A percentile compares a stretch with the other conserved stretches of the same genome.
These are phyloP conservation scores for Meriones psammophilus DNA, from an alignment of 2,797 vertebrate species.

Conservation along the genomic window DNA sequence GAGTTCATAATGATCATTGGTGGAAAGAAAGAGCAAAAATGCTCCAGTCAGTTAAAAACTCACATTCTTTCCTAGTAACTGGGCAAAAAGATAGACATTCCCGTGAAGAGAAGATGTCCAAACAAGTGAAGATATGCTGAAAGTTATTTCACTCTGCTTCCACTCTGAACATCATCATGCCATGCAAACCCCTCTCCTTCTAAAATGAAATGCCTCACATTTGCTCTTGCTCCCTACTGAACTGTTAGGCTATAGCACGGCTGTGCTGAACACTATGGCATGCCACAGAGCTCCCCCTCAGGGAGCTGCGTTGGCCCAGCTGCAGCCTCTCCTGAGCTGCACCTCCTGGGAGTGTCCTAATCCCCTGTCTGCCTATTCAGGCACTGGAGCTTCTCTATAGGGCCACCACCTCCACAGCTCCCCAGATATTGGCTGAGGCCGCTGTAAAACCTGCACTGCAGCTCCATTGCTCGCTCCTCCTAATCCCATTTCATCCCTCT, in stretches of 20 bases:
- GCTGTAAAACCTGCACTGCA: not conserved
- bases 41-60: not conserved
- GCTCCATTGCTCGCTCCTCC: not conserved
- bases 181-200: not conserved
- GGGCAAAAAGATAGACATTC: not conserved
- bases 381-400: not conserved
- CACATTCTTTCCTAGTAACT: conserved; percentile 17
- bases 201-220: conserved; percentile 38
- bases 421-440: not conserved
- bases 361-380: not conserved
- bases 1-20: not conserved
- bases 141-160: conserved; percentile 8
- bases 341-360: not conserved
- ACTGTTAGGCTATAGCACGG: not conserved
- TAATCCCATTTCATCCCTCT: not conserved
- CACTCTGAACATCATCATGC: not conserved
- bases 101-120: not conserved
- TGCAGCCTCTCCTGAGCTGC: not conserved
- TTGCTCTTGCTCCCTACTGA: not conserved
- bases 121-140: conserved; percentile 6
- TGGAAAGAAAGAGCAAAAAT: conserved; percentile 24
- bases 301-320: not conserved
- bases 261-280: not conserved
- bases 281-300: not conserved
- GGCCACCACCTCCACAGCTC: not conserved